phyloP scores from a whole-genome alignment of 2,797 vertebrate genomes.

The Parauchenoglanis punctatus region DNA sequence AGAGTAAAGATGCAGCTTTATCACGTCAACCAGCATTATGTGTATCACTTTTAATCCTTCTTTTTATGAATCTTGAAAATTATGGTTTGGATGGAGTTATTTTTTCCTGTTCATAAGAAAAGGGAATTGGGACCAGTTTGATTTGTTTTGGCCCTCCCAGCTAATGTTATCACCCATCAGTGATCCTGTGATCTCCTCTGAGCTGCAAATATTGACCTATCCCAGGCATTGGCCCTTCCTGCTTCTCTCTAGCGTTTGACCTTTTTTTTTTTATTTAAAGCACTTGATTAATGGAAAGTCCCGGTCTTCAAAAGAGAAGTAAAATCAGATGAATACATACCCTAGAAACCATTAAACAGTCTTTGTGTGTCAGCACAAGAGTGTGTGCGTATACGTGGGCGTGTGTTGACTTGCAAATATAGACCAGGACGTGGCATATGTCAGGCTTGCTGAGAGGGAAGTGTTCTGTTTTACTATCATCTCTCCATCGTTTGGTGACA shows the following conservation, averaged over 20 bases:
- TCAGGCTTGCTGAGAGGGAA: constrained; percentile 55
- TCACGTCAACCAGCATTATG: not conserved
- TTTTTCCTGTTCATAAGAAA: not conserved
- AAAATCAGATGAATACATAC: constrained; percentile 28
- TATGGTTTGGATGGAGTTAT: not conserved
- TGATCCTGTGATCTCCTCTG: constrained; percentile 11
- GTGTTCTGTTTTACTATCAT: constrained; percentile 48
- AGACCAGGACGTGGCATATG: constrained; percentile 36
- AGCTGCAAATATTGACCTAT: constrained; percentile 64
- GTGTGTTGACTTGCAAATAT: not conserved
- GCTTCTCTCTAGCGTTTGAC: constrained; percentile 47
- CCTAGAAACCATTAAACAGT: not conserved
- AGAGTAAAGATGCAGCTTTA: not conserved
- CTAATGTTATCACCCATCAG: constrained; percentile 17
- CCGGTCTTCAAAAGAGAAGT: constrained; percentile 34
- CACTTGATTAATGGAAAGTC: constrained; percentile 55
- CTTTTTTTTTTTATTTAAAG: not conserved
- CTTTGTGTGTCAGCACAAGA: constrained; percentile 30
- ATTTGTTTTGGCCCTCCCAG: constrained; percentile 28
- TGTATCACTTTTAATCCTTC: not conserved
- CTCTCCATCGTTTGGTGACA: constrained; percentile 51
- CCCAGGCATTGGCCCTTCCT: constrained; percentile 38
- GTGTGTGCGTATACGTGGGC: constrained; percentile 23
- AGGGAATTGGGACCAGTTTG: not conserved
- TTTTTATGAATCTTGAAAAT: not conserved